Evolutionary conservation across 2,888 invertebrate genomes (phyloP), one percentile per base, ranked within the genome.

Genomic region (Sinelater perroti): DNA sequence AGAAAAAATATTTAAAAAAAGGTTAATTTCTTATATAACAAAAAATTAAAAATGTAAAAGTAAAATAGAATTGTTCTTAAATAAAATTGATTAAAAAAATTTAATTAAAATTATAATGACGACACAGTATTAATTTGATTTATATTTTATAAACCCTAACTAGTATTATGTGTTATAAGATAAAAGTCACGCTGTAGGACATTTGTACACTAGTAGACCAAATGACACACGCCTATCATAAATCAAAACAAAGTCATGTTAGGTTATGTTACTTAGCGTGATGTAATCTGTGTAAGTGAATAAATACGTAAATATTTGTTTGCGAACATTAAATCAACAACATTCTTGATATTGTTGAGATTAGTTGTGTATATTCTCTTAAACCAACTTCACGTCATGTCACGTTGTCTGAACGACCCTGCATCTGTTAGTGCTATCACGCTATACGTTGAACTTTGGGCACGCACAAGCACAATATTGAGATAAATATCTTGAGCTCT

Each of bases 191-290:
- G n/a, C n/a, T 14, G 33, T 33, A 14, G 8, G 7, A 14, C 7
- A 14, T 14, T 33, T 14, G 33, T 3, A 2, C 13, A 33, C 2
- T 33, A 16, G 14, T 14, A 13, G 14, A n/a, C n/a, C n/a, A n/a
- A n/a, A n/a, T n/a, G n/a, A n/a, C 28, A 28, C 8, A 28, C 28
- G 10, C 11, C 38, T 38, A 7, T 38, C 53, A 56, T 63, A 63
- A 61, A 62, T 62, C 57, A 61, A 63, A 58, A 63, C 55, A 59
- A 62, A 67, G 53, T 45, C 30, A 36, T 60, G 13, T 30, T 49
- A 66, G 69, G 69, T 67, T 69, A 69, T 67, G 69, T 66, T 64
- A 28, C 24, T 21, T 60, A 20, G 57, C 55, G 63, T 68, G 68
- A 67, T 67, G 65, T 67, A 68, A 67, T 68, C 64, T 62, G 47